Conservation (phyloP, 1,140 invertebrate genomes). For the Papilio xuthus region DNA sequence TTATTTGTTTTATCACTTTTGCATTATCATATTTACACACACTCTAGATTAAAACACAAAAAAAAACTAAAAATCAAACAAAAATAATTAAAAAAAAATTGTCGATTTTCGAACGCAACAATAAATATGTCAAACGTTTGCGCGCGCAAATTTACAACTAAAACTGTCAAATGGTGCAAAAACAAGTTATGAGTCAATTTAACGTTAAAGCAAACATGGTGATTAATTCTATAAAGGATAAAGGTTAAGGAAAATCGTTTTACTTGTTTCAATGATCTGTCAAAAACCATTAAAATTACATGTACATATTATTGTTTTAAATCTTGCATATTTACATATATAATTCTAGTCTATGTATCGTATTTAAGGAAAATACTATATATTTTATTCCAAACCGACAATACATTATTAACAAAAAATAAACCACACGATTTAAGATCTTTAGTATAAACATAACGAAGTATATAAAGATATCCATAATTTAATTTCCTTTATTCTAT, state of each 20-base stretch:
- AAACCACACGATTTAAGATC: too few relatives aligned
- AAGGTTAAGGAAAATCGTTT: not conserved
- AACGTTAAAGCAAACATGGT: not conserved
- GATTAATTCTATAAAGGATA: constrained; percentile 1
- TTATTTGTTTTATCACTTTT: constrained; percentile 14
- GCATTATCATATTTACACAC: constrained; percentile 1
- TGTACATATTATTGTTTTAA: not conserved
- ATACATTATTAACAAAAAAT: too few relatives aligned
- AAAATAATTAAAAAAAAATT: not conserved
- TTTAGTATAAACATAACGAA: too few relatives aligned
- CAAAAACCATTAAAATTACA: not conserved
- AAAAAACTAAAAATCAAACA: not conserved
- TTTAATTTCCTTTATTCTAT: too few relatives aligned
- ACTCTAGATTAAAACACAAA: not conserved
- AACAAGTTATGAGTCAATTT: not conserved
- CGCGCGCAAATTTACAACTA: not conserved
- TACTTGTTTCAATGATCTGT: not conserved
- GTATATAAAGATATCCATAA: too few relatives aligned
- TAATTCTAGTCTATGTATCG: not conserved
- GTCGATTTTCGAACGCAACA: not conserved
- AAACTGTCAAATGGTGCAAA: not conserved
- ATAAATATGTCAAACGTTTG: not conserved
- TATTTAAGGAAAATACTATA: too few relatives aligned
- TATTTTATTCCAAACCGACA: too few relatives aligned
- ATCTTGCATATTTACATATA: not conserved